Percentiles rank a stretch among this genome's conserved stretches.
phyloP scores from a whole-genome alignment of 1,140 invertebrate genomes.

The Rhopalosiphum maidis region DNA sequence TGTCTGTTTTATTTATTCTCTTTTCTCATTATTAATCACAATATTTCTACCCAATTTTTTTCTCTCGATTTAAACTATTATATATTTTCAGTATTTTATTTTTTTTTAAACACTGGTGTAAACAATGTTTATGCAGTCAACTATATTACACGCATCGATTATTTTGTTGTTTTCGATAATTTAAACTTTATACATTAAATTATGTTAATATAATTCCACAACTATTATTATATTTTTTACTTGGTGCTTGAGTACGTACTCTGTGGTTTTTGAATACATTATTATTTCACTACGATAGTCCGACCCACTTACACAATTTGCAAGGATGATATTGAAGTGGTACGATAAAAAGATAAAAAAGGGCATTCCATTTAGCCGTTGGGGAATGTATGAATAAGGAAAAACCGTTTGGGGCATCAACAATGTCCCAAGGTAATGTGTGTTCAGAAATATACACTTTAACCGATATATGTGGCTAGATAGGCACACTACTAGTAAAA shows the following conservation, averaged over 20 bases:
- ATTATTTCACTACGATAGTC: background rate
- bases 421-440: background rate
- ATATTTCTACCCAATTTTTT: background rate
- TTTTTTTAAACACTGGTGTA: background rate
- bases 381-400: background rate
- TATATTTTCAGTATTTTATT: background rate
- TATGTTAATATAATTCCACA: background rate
- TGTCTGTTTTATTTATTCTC: background rate
- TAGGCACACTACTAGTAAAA: background rate
- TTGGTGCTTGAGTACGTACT: background rate
- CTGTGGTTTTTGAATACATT: background rate
- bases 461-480: background rate
- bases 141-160: background rate
- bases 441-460: slow-evolving; percentile 5
- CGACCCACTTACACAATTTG: background rate
- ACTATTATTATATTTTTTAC: background rate
- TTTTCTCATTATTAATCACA: background rate
- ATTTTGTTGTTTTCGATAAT: background rate
- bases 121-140: background rate
- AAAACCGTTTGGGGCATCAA: background rate
- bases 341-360: slow-evolving; percentile 26
- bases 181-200: background rate
- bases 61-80: background rate
- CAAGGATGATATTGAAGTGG: background rate
- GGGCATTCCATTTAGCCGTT: background rate